These are phyloP conservation scores for Athripsodes cinereus DNA, from an alignment of 2,888 invertebrate genomes.

Conservation along the genomic window DNA sequence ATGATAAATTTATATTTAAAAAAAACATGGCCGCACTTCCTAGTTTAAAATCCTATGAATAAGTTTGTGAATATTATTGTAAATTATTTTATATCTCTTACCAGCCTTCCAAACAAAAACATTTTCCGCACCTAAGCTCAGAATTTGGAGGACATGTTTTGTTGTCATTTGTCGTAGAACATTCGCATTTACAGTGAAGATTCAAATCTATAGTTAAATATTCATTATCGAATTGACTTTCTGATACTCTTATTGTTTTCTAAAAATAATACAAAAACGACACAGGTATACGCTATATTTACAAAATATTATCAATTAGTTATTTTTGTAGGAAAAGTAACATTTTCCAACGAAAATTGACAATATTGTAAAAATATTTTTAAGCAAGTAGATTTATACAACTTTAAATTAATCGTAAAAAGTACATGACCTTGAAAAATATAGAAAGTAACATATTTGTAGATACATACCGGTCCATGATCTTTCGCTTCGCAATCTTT, in stretches of 20 bases:
- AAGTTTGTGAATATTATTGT: neutral
- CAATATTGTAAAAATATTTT: too few relatives aligned
- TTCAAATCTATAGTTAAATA: conserved; percentile 63
- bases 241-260: conserved; percentile 58
- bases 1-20: too few relatives aligned
- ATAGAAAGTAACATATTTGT: too few relatives aligned
- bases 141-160: conserved; percentile 45
- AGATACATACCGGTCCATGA: conserved; percentile 4
- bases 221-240: conserved; percentile 69
- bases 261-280: conserved; percentile 21
- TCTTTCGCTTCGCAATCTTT: conserved; percentile 36
- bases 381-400: too few relatives aligned
- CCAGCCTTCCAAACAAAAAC: conserved; percentile 58
- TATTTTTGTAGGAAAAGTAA: too few relatives aligned
- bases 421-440: too few relatives aligned
- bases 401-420: too few relatives aligned
- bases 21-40: too few relatives aligned
- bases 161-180: conserved; percentile 30
- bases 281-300: too few relatives aligned
- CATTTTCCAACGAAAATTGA: too few relatives aligned
- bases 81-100: conserved; percentile 32
- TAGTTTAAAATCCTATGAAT: too few relatives aligned
- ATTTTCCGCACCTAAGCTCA: conserved; percentile 58
- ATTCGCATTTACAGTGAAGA: conserved; percentile 68
- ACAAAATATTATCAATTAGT: too few relatives aligned